phyloP scores from a whole-genome alignment of 2,888 invertebrate genomes.

The Globia sparganii region DNA sequence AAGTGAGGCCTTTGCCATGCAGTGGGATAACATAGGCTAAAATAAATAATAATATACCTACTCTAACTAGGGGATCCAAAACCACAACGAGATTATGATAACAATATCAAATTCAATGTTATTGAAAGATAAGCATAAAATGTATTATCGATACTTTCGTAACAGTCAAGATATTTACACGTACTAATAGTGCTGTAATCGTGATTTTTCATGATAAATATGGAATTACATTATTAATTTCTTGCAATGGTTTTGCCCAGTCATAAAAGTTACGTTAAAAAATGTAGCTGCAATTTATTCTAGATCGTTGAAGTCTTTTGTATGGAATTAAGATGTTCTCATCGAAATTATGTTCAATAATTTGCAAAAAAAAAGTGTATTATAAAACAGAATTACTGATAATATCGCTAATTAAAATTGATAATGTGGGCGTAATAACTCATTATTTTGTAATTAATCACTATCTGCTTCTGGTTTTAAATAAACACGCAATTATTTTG shows the following conservation, averaged over 20 bases:
- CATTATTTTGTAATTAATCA: slow-evolving; percentile 34
- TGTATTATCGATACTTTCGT: slow-evolving; percentile 13
- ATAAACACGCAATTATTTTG: slow-evolving; percentile 33
- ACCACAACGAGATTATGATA: slow-evolving; percentile 18
- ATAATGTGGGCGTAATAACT: slow-evolving; percentile 6
- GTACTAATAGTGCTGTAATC: slow-evolving; percentile 22
- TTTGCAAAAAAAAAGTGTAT: background rate
- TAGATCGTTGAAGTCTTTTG: slow-evolving; percentile 67
- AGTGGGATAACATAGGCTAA: too few relatives aligned
- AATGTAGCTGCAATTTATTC: background rate
- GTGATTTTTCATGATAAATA: background rate
- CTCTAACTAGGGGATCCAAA: background rate
- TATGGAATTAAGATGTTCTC: slow-evolving; percentile 30
- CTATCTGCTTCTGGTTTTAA: slow-evolving; percentile 31
- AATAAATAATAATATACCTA: background rate
- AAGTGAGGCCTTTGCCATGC: too few relatives aligned
- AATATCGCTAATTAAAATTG: slow-evolving; percentile 7
- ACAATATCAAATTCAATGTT: slow-evolving; percentile 27
- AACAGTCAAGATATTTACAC: slow-evolving; percentile 9
- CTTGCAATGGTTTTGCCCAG: background rate
- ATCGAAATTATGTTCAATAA: background rate
- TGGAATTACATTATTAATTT: background rate
- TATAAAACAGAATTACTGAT: slow-evolving; percentile 2
- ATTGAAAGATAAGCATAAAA: slow-evolving; percentile 43
- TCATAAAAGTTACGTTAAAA: background rate